phyloP scores from a whole-genome alignment of 1,140 invertebrate genomes.

The Leptopilina clavipes region DNA sequence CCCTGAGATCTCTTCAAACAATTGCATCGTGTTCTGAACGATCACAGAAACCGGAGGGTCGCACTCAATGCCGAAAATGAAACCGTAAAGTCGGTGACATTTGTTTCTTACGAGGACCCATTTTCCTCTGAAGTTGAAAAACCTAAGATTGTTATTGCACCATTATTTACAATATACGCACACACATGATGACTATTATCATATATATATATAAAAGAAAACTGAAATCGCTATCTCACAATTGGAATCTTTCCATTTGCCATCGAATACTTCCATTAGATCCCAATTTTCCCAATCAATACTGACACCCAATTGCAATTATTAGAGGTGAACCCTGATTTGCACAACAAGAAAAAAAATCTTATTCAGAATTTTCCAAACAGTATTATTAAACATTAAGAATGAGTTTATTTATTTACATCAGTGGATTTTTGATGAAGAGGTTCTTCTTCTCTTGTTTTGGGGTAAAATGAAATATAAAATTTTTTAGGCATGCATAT shows the following conservation, averaged over 20 bases:
- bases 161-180: background rate
- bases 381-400: background rate
- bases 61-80: conserved; percentile 38
- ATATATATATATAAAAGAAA: too few relatives aligned
- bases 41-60: conserved; percentile 37
- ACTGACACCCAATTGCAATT: too few relatives aligned
- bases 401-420: background rate
- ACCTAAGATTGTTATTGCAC: background rate
- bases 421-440: background rate
- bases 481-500: conserved; percentile 16
- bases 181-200: too few relatives aligned
- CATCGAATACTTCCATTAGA: too few relatives aligned
- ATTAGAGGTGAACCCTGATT: too few relatives aligned
- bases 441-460: background rate
- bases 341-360: too few relatives aligned
- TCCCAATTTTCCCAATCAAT: too few relatives aligned
- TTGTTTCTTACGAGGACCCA: conserved; percentile 37
- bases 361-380: too few relatives aligned
- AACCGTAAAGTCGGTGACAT: conserved; percentile 32
- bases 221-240: too few relatives aligned
- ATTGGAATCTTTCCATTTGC: too few relatives aligned
- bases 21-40: conserved; percentile 46
- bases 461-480: background rate
- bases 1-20: conserved; percentile 50
- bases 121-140: background rate